phyloP scores from a whole-genome alignment of 2,797 vertebrate species.

The Mormyrus proboscirostris region DNA sequence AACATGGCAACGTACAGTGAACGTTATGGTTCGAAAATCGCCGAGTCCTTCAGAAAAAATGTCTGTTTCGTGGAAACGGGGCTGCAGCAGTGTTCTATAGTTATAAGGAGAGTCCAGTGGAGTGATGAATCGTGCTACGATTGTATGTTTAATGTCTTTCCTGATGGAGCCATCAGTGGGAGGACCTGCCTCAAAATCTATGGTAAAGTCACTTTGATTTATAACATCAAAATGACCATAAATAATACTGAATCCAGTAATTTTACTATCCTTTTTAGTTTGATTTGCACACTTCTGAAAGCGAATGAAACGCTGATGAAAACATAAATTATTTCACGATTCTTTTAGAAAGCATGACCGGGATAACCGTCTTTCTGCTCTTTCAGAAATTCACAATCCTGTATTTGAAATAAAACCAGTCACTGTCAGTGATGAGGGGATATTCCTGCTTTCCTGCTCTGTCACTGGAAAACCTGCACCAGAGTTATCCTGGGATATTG shows the following conservation, averaged over 20 bases:
- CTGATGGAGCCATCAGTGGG: conserved; percentile 23
- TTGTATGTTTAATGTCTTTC: conserved; percentile 41
- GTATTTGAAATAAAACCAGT: neutral
- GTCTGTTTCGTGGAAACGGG: conserved; percentile 14
- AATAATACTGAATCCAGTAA: neutral
- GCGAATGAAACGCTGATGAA: neutral
- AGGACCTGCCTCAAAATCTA: conserved; percentile 34
- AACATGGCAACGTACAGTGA: conserved; percentile 15
- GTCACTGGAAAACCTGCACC: conserved; percentile 19
- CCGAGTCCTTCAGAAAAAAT: neutral
- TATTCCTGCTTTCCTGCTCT: conserved; percentile 7
- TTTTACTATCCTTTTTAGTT: neutral
- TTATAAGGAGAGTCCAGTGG: conserved; percentile 15
- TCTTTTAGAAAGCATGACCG: too few species aligned
- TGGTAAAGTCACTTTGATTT: conserved; percentile 21
- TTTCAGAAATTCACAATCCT: conserved; percentile 17
- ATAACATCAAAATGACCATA: neutral
- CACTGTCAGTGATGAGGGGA: neutral
- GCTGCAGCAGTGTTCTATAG: conserved; percentile 34
- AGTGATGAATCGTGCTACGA: conserved; percentile 37
- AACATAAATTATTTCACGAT: too few species aligned
- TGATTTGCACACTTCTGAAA: neutral
- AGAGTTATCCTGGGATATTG: neutral
- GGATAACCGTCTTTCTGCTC: neutral
- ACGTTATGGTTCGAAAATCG: neutral